These are phyloP conservation scores for Eidolon dupreanum DNA, from an alignment of 2,797 vertebrate genomes.

Conservation along the genomic window DNA sequence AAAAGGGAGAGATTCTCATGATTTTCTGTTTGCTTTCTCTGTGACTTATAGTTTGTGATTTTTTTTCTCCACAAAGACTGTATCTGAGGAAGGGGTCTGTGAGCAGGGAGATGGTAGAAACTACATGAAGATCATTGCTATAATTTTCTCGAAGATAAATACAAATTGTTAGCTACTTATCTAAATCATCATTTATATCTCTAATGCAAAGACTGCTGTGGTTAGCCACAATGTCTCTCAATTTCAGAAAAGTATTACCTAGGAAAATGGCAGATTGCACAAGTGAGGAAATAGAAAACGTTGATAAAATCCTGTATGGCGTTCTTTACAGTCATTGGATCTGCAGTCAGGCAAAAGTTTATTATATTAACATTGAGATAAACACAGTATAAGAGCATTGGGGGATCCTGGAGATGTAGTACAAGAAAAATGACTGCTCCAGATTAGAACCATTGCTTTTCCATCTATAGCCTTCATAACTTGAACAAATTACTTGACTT, in stretches of 20 bases:
- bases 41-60: not conserved
- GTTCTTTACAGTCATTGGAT: not conserved
- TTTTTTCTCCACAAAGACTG: not conserved
- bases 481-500: not conserved
- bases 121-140: not conserved
- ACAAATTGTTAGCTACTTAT: constrained; percentile 62
- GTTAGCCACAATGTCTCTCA: constrained; percentile 16
- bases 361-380: not conserved
- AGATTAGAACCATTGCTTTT: not conserved
- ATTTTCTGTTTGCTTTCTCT: constrained; percentile 38
- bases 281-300: constrained; percentile 42
- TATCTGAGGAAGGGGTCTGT: constrained; percentile 6
- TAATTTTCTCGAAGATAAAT: constrained; percentile 60
- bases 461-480: not conserved
- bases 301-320: constrained; percentile 16
- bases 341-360: not conserved
- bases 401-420: not conserved
- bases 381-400: not conserved
- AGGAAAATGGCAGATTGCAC: constrained; percentile 46
- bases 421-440: no score
- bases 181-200: constrained; percentile 48
- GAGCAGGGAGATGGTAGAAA: constrained; percentile 18
- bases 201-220: not conserved
- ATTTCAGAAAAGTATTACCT: constrained; percentile 51
- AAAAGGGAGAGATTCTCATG: not conserved